Base-by-base conservation (phyloP, 2,888 invertebrate species). In the Bedellia somnulentella region DNA sequence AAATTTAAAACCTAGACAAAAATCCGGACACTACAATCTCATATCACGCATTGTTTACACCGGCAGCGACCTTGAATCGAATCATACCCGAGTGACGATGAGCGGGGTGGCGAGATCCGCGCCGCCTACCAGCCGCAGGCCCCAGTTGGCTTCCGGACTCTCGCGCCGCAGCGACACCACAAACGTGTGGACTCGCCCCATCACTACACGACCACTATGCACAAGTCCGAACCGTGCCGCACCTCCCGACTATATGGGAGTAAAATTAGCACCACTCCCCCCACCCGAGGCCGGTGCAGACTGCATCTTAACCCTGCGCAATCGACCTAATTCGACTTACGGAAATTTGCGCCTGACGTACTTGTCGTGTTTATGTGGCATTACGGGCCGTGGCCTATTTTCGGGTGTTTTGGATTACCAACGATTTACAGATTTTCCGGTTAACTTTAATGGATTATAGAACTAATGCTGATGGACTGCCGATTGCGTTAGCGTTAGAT, bases 81-180 rank as follows among this genome's bases (percentile, higher is more conserved):
- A n/a, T n/a, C n/a, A n/a, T n/a, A 93, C 93, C 85, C 87, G 86
- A 42, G 92, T 92, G 59, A 93, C 86, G 62, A 92, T 86, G 57
- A 93, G 81, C 37, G 93, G 92, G 30, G 89, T 85, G 53, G 88
- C 86, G 50, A 91, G 82, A 78, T 93, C 92, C 41, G 87, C 81
- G 46, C 92, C 92, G 46, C 93, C 93, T 41, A 89, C 88, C 44
- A 93, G 80, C 47, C 92, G 83, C 48, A 93, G 87, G 35, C 93
- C 93, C 92, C 92, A 93, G 51, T 86, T 86, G 49, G 83, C 82
- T 44, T 80, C 80, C 44, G 80, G 79, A 49, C 81, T 80, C 48
- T 85, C 83, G 44, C 91, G 83, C 47, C 79, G 80, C 49, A 92
- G 80, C 42, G 80, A 81, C 51, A 91, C 83, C 49, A 85, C 82